These are phyloP conservation scores for Cephalopholis sonnerati DNA, from an alignment of 2,113 vertebrate genomes.

Conservation along the genomic window DNA sequence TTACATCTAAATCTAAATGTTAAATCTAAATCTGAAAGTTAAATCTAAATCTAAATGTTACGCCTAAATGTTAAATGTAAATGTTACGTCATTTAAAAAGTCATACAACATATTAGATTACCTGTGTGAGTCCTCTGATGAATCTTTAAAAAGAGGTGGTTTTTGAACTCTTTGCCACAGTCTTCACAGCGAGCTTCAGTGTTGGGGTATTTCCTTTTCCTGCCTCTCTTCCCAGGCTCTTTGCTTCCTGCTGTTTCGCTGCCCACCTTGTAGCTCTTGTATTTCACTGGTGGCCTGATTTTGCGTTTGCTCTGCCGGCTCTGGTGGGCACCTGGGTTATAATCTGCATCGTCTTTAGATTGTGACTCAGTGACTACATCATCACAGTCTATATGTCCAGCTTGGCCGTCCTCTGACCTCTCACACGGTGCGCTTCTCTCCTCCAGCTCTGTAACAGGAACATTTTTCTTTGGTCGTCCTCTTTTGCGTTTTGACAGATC, in stretches of 20 bases:
- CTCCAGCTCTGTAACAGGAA: background rate
- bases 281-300: constrained; percentile 89
- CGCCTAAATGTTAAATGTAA: no score
- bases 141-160: constrained; percentile 92
- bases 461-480: constrained; percentile 89
- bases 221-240: constrained; percentile 83
- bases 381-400: constrained; percentile 54
- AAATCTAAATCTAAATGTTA: no score
- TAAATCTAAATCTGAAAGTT: no score
- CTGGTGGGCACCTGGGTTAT: constrained; percentile 74
- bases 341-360: constrained; percentile 79
- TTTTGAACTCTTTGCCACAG: constrained; percentile 95
- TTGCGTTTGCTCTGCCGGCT: constrained; percentile 90
- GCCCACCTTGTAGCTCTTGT: constrained; percentile 90
- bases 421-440: background rate
- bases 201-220: constrained; percentile 86
- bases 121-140: constrained; percentile 96
- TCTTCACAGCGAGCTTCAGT: constrained; percentile 92
- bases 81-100: no score
- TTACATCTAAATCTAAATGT: no score
- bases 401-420: background rate
- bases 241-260: constrained; percentile 83
- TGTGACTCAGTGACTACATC: constrained; percentile 41
- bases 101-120: constrained; percentile 56
- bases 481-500: constrained; percentile 87